Conservation (phyloP, 2,888 invertebrate genomes). For the Drosophila gaucha region DNA sequence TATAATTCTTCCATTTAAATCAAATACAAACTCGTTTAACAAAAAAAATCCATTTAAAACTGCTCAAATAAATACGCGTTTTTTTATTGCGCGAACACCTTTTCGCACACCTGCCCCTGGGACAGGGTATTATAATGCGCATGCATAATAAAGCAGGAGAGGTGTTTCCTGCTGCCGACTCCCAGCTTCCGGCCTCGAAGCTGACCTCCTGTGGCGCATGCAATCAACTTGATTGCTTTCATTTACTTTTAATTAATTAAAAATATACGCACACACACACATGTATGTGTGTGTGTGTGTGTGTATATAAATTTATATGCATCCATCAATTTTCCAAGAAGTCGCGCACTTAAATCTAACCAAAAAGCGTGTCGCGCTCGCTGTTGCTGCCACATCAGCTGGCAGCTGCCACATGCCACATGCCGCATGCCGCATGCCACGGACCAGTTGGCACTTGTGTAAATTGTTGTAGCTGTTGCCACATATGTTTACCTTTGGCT, state of each 20-base stretch:
- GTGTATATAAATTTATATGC: slow-evolving; percentile 14
- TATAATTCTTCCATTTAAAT: no score
- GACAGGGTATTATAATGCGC: slow-evolving; percentile 20
- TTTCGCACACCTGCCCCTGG: no score
- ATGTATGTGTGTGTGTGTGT: background rate
- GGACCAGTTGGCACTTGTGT: slow-evolving; percentile 27
- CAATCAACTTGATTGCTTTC: slow-evolving; percentile 78
- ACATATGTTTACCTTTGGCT: slow-evolving; percentile 11
- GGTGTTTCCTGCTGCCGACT: background rate
- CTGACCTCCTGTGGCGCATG: slow-evolving; percentile 40
- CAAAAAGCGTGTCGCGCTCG: slow-evolving; percentile 25
- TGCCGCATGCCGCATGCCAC: slow-evolving; percentile 18
- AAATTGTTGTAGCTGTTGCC: slow-evolving; percentile 24
- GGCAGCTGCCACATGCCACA: no score
- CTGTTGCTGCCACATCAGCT: no score
- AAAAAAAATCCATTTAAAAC: no score
- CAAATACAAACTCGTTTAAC: no score
- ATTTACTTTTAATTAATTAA: slow-evolving; percentile 80
- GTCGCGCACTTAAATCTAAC: slow-evolving; percentile 57
- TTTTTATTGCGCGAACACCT: slow-evolving; percentile 1
- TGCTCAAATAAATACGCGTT: no score
- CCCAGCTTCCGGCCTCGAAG: slow-evolving; percentile 2
- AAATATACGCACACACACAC: slow-evolving; percentile 30
- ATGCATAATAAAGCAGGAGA: slow-evolving; percentile 38
- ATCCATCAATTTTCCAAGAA: slow-evolving; percentile 36